phyloP scores from a whole-genome alignment of 2,888 invertebrate species.

The Diadegma fenestrale region DNA sequence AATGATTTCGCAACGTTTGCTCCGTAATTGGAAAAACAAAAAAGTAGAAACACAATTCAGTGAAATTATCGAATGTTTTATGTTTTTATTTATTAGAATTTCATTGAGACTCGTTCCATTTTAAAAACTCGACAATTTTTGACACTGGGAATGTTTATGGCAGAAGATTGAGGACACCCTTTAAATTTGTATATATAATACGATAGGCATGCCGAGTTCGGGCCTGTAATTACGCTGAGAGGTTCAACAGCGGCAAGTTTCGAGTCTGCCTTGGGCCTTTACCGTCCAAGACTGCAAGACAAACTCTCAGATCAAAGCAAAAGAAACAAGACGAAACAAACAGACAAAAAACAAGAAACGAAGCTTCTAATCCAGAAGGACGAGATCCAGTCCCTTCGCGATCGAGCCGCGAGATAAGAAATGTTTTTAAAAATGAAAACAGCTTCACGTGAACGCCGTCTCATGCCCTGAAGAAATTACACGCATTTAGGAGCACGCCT shows the following conservation, averaged over 20 bases:
- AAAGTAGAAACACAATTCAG: too few relatives aligned
- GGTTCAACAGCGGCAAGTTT: constrained; percentile 54
- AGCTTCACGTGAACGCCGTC: not conserved
- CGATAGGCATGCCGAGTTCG: constrained; percentile 35
- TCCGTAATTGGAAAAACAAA: too few relatives aligned
- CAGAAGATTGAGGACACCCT: constrained; percentile 12
- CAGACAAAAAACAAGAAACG: not conserved
- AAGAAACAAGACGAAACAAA: constrained; percentile 13
- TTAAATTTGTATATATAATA: constrained; percentile 17
- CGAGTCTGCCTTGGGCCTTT: constrained; percentile 38
- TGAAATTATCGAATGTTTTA: not conserved
- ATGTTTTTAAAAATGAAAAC: constrained; percentile 7
- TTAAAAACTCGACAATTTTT: not conserved
- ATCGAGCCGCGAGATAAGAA: constrained; percentile 45
- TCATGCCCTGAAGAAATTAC: constrained; percentile 31
- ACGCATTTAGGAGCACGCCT: constrained; percentile 19
- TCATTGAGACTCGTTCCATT: not conserved
- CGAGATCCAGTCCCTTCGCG: constrained; percentile 15
- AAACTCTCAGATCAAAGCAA: constrained; percentile 1
- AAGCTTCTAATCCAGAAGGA: constrained; percentile 55
- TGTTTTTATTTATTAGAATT: not conserved
- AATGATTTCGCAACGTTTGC: too few relatives aligned
- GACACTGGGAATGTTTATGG: not conserved
- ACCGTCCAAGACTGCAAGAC: constrained; percentile 12
- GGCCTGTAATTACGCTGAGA: constrained; percentile 61